Evolutionary conservation across 2,888 invertebrate species (phyloP).

Genomic region (Eurytoma californica): DNA sequence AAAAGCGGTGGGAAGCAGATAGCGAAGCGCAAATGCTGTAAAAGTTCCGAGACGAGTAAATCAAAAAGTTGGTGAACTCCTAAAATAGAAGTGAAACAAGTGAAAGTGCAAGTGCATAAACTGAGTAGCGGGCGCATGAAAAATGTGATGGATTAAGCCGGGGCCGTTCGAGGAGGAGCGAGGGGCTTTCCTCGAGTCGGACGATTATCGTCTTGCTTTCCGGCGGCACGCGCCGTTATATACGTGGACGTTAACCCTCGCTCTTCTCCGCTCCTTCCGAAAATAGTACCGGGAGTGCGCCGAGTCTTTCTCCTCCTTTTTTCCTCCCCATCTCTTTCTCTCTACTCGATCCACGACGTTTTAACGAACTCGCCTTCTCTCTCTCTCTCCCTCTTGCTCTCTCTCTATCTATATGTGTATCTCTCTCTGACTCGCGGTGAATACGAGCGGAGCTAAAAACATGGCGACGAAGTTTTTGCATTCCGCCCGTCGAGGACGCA

Average conservation of each 20-base stretch:
- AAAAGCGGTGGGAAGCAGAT: too few species aligned
- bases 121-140: neutral
- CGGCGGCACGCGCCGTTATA: conserved; percentile 22
- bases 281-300: neutral
- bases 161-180: conserved; percentile 8
- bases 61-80: too few species aligned
- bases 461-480: conserved; percentile 1
- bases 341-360: conserved; percentile 2
- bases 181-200: neutral
- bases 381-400: too few species aligned
- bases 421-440: too few species aligned
- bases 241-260: conserved; percentile 50
- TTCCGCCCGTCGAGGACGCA: neutral
- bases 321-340: neutral
- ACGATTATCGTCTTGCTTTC: conserved; percentile 9
- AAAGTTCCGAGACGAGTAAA: too few species aligned
- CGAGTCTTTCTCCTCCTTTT: neutral
- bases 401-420: too few species aligned
- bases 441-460: conserved; percentile 35
- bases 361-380: neutral
- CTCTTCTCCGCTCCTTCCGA: neutral
- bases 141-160: conserved; percentile 33
- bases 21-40: too few species aligned
- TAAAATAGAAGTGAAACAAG: neutral
- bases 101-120: neutral